phyloP scores from a whole-genome alignment of 1,140 invertebrate species.

The Cardiocondyla obscurior region DNA sequence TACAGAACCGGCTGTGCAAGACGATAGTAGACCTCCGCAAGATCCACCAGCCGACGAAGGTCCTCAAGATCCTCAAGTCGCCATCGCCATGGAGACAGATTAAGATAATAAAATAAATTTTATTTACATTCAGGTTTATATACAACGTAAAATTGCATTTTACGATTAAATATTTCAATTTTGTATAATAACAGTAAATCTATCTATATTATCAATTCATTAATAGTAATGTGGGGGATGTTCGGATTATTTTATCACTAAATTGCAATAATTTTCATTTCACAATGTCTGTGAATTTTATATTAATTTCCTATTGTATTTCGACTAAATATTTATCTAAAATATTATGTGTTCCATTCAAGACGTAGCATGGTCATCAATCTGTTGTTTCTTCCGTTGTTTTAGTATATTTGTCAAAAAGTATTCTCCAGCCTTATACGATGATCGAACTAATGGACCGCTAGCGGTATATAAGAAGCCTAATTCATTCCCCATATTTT shows the following conservation, averaged over 20 bases:
- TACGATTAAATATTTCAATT: conserved; percentile 52
- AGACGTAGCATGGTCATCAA: background rate
- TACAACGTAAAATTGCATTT: conserved; percentile 55
- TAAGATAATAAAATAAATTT: conserved; percentile 72
- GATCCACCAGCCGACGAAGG: conserved; percentile 80
- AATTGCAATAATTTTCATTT: background rate
- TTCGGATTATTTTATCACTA: background rate
- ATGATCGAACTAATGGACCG: conserved; percentile 98
- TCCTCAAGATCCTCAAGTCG: conserved; percentile 82
- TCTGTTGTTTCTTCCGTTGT: conserved; percentile 79
- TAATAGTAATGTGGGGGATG: background rate
- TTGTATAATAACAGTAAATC: conserved; percentile 45
- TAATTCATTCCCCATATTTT: conserved; percentile 91
- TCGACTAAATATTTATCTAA: background rate
- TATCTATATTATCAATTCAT: background rate
- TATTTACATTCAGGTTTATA: conserved; percentile 38
- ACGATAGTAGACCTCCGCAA: conserved; percentile 79
- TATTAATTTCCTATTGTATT: conserved; percentile 36
- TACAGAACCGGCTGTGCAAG: conserved; percentile 76
- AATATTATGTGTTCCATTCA: background rate
- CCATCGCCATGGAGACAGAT: conserved; percentile 86
- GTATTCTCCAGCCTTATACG: conserved; percentile 98
- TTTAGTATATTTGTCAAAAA: conserved; percentile 93
- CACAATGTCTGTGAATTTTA: background rate
- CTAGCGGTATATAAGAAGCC: conserved; percentile 99